Base-by-base conservation (phyloP, 2,113 vertebrate species). In the Pundamilia nyererei region DNA sequence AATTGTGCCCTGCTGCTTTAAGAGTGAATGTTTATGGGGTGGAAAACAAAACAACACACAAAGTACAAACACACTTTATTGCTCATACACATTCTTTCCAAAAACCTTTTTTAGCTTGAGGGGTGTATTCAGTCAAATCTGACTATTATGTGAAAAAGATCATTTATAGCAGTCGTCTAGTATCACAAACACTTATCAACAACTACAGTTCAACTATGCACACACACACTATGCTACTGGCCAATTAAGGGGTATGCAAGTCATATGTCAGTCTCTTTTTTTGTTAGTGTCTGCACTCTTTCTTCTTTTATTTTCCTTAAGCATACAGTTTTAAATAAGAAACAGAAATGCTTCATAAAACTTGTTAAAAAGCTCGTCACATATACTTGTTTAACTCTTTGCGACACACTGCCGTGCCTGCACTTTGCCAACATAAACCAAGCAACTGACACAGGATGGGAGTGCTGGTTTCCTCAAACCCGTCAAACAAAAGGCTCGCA, bases 381-480 rank as follows among this genome's bases (percentile, higher is more conserved):
- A 84, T 42, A 85, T 56, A 33, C 47, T 6, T 24, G 54, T 80
- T 45, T 7, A 51, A 68, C 13, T 19, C 33, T 49, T 17, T 53
- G 11, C n/a, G 15, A 80, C 40, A 40, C 40, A 5, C 33, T 75
- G 35, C 15, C n/a, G 29, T 49, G 89, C 5, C 89, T 14, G 9
- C 35, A 62, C 13, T 58, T 38, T 72, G 82, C 38, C 77, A 77
- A 86, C 21, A 38, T 77, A 80, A 80, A 79, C 81, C 54, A 58
- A 79, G 31, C 68, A 81, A 90, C 33, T 90, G 91, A 89, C 91
- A 96, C 96, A 95, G 95, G 95, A 96, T 95, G 94, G 96, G 95
- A 80, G 95, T 92, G 95, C 87, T 91, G 65, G 84, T 91, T 96
- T 96, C 95, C 95, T 95, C 91, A 70, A 77, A 87, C 81, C 82